phyloP scores from a whole-genome alignment of 1,140 invertebrate species.

The roundworm (Caenorhabditis elegans) region WBcel235 BX284604.4:10763501-10764000 shows the following conservation, averaged over 20 bases:
- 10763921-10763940: conserved; percentile 16
- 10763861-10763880: neutral
- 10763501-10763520: no score
- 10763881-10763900: neutral
- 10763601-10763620: no score
- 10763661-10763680: no score
- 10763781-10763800: conserved; percentile 67
- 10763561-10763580: no score
- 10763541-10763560: no score
- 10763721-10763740: neutral
- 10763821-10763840: conserved; percentile 70
- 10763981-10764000: neutral
- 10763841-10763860: neutral
- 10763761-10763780: neutral
- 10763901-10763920: neutral
- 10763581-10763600: no score
- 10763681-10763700: no score
- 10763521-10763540: no score
- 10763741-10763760: neutral
- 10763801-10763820: conserved; percentile 74
- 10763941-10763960: neutral
- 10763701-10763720: no score
- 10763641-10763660: no score
- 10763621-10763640: no score
- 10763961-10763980: neutral